phyloP scores from a whole-genome alignment of 1,140 invertebrate genomes.

The Telenomus remus region DNA sequence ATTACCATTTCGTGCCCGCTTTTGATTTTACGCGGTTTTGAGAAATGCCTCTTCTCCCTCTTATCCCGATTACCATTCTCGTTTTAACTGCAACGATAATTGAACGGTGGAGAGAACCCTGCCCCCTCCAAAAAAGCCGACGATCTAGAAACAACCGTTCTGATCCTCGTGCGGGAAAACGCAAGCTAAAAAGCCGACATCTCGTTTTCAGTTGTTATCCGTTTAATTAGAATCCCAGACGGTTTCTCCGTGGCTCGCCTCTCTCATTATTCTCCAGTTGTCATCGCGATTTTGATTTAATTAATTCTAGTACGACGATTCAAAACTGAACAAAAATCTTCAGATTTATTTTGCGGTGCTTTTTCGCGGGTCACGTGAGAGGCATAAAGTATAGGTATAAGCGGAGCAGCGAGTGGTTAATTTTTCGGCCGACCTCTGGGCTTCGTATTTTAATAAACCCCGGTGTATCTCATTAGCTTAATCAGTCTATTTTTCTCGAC shows the following conservation, averaged over 20 bases:
- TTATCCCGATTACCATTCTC: constrained; percentile 47
- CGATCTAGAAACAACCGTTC: constrained; percentile 2
- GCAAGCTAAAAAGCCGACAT: constrained; percentile 19
- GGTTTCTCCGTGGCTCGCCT: constrained; percentile 25
- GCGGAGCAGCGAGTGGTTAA: constrained; percentile 23
- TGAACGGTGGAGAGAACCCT: background rate
- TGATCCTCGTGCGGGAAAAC: constrained; percentile 12
- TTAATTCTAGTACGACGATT: constrained; percentile 17
- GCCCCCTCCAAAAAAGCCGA: too few relatives aligned
- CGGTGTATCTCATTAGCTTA: constrained; percentile 50
- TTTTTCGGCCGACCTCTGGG: constrained; percentile 13
- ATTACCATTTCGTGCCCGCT: constrained; percentile 48
- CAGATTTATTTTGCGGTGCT: background rate
- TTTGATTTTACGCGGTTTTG: constrained; percentile 49
- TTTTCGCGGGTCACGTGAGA: background rate
- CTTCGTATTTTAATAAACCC: constrained; percentile 43
- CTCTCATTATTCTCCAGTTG: constrained; percentile 37
- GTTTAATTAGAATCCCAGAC: constrained; percentile 40
- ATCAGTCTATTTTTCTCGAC: constrained; percentile 49
- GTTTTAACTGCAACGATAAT: constrained; percentile 48
- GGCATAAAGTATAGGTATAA: background rate
- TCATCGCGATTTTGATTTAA: constrained; percentile 12
- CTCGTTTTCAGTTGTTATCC: constrained; percentile 30
- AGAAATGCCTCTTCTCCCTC: constrained; percentile 18
- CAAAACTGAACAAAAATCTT: background rate